Conservation (phyloP, 2,888 invertebrate genomes). For the Lomographa bimaculata region DNA sequence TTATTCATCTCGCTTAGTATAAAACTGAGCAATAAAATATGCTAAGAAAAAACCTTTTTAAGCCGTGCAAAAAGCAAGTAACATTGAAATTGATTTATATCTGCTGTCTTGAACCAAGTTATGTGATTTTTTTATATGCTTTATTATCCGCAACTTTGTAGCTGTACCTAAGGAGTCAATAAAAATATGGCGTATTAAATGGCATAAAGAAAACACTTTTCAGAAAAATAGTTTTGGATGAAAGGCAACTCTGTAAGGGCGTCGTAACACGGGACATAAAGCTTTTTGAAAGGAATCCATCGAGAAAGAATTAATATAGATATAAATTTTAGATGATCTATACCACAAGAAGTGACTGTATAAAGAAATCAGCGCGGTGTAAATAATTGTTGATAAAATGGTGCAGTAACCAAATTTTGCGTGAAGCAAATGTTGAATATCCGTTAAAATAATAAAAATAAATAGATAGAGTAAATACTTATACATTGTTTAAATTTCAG, state of each 20-base stretch:
- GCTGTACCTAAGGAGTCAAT: conserved; percentile 62
- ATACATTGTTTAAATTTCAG: no score
- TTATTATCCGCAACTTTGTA: conserved; percentile 74
- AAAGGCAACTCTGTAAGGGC: conserved; percentile 75
- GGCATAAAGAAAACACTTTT: conserved; percentile 81
- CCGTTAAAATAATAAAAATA: no score
- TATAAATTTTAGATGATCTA: no score
- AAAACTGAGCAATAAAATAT: conserved; percentile 63
- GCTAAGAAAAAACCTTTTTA: conserved; percentile 54
- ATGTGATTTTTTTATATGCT: conserved; percentile 67
- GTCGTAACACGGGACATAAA: conserved; percentile 78
- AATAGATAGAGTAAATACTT: no score
- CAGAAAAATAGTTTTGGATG: conserved; percentile 77
- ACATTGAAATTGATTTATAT: conserved; percentile 69
- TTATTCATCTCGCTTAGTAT: conserved; percentile 54
- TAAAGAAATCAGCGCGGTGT: no score
- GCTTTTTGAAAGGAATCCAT: conserved; percentile 77
- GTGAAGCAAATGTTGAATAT: no score
- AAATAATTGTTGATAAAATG: no score
- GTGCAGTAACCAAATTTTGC: no score
- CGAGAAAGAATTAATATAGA: conserved; percentile 80
- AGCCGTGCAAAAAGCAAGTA: conserved; percentile 59
- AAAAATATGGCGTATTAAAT: conserved; percentile 79
- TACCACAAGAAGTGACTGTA: no score
- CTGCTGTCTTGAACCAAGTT: conserved; percentile 63